phyloP scores from a whole-genome alignment of 2,888 invertebrate species.

The Drosophila nr. fundita region DNA sequence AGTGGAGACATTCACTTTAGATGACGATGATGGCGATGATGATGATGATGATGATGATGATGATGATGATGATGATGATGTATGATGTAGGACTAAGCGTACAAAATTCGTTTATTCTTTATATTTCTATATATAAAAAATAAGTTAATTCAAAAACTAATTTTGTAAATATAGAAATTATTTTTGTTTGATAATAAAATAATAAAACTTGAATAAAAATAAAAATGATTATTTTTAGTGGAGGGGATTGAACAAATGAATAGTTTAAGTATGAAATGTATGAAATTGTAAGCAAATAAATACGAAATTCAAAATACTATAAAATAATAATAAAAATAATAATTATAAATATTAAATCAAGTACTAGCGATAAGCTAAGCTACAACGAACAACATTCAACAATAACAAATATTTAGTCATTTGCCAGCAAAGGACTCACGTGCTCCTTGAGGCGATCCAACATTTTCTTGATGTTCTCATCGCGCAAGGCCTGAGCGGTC shows the following conservation, averaged over 20 bases:
- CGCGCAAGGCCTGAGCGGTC: constrained; percentile 94
- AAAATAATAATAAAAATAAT: no score
- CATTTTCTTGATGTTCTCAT: constrained; percentile 96
- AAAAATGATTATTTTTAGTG: background rate
- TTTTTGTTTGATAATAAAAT: background rate
- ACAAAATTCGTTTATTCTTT: background rate
- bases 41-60: background rate
- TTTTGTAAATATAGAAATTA: background rate
- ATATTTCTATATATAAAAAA: background rate
- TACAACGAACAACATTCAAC: constrained; percentile 6
- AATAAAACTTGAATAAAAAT: background rate
- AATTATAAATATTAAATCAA: background rate
- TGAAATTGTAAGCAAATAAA: background rate
- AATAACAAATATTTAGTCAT: background rate
- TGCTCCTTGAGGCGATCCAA: constrained; percentile 95
- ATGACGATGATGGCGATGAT: background rate
- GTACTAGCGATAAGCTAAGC: constrained; percentile 32
- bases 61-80: background rate
- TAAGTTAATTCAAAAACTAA: background rate
- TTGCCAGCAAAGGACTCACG: constrained; percentile 87
- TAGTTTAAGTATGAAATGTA: background rate
- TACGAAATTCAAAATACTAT: no score
- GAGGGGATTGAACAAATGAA: background rate
- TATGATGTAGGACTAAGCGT: background rate
- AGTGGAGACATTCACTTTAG: constrained; percentile 31